Evolutionary conservation across 2,797 vertebrate genomes (phyloP).

Genomic region (Cirrhinus molitorella): DNA sequence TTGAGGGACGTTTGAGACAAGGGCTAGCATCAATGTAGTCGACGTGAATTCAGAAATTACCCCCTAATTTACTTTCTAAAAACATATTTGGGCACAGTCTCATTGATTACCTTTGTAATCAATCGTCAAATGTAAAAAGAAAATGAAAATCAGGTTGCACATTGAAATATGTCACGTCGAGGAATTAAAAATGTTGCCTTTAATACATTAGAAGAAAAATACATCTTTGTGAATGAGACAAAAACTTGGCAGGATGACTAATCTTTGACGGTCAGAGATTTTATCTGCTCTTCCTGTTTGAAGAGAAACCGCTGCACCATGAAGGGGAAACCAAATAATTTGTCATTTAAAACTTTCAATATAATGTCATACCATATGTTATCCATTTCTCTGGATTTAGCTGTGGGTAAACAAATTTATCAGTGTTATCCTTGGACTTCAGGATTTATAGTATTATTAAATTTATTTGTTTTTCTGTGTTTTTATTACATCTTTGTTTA

Average conservation of each 20-base stretch:
- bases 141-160: neutral
- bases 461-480: neutral
- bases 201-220: neutral
- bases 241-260: neutral
- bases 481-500: neutral
- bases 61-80: neutral
- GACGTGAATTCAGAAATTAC: neutral
- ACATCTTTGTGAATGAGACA: neutral
- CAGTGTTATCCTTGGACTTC: neutral
- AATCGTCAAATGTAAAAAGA: too few relatives aligned
- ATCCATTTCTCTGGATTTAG: neutral
- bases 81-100: neutral
- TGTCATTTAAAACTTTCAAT: neutral
- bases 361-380: neutral
- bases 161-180: neutral
- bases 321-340: neutral
- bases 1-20: neutral
- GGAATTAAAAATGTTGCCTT: neutral
- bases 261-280: neutral
- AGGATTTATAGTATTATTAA: neutral
- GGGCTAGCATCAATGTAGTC: neutral
- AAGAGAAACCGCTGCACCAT: neutral
- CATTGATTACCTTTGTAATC: neutral
- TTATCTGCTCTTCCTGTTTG: neutral
- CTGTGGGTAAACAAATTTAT: slow-evolving; percentile 3